Percentiles rank a stretch among this genome's conserved stretches.
Evolutionary conservation across 2,797 vertebrate genomes (phyloP).

Genomic region (Pangasius krempfi): DNA sequence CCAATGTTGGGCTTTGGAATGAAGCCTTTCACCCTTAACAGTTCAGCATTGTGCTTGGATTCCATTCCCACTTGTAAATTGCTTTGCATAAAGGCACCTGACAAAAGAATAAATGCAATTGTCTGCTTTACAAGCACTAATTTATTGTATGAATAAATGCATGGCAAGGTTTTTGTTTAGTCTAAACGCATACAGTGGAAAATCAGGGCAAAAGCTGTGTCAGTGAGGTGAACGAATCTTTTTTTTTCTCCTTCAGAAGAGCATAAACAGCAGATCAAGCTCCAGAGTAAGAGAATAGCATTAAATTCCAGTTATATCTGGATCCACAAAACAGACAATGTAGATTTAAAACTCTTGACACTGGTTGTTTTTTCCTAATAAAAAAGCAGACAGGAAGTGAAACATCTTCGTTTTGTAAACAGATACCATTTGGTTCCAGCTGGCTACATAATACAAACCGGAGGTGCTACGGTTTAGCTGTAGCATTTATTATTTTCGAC

Average conservation of each 20-base stretch:
- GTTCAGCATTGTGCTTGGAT: neutral
- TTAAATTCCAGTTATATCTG: neutral
- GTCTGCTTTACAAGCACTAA: neutral
- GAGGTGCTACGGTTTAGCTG: neutral
- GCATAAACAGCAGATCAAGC: neutral
- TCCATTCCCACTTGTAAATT: neutral
- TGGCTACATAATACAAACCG: neutral
- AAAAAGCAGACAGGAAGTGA: neutral
- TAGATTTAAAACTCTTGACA: neutral
- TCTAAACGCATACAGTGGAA: neutral
- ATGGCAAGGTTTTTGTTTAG: neutral
- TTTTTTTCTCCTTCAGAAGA: neutral
- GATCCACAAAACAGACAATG: neutral
- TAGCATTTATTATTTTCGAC: neutral
- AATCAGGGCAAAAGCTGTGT: neutral
- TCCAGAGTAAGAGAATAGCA: neutral
- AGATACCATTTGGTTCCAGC: neutral
- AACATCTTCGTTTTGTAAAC: neutral
- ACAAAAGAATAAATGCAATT: constrained; percentile 4
- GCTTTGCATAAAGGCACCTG: neutral
- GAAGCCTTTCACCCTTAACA: neutral
- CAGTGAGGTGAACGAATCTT: neutral
- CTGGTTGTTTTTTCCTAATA: neutral
- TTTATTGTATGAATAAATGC: neutral
- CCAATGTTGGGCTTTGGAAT: neutral